These are phyloP conservation scores for Penaeus indicus DNA, from an alignment of 1,140 invertebrate genomes.

Conservation along the genomic window DNA sequence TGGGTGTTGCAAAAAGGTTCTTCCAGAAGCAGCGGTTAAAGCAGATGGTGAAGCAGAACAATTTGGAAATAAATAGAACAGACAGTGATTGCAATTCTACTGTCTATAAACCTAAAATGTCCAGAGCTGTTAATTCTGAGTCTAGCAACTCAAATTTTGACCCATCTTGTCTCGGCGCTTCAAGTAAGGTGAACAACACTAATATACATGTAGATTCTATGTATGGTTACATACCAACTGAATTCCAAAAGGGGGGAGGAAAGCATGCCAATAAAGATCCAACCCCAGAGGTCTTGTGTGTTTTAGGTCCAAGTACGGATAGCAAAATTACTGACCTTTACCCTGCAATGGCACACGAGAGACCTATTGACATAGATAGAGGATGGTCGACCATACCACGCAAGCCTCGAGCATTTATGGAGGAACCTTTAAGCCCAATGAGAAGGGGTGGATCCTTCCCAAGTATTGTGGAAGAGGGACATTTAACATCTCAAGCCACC, in stretches of 20 bases:
- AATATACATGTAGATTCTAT: slow-evolving; percentile 80
- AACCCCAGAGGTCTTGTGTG: slow-evolving; percentile 64
- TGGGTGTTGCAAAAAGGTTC: slow-evolving; percentile 90
- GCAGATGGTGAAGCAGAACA: slow-evolving; percentile 79
- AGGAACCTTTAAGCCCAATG: slow-evolving; percentile 49
- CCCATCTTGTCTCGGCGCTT: slow-evolving; percentile 60
- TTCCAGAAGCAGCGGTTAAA: slow-evolving; percentile 88
- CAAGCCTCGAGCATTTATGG: slow-evolving; percentile 47
- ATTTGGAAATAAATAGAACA: slow-evolving; percentile 78
- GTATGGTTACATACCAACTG: slow-evolving; percentile 46
- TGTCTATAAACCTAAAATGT: slow-evolving; percentile 73
- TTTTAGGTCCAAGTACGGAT: slow-evolving; percentile 55
- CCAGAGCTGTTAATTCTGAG: slow-evolving; percentile 78
- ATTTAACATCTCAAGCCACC: slow-evolving; percentile 32
- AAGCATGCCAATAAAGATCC: slow-evolving; percentile 64
- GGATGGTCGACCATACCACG: slow-evolving; percentile 49
- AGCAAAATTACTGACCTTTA: slow-evolving; percentile 33
- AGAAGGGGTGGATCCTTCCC: slow-evolving; percentile 56
- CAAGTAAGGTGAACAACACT: slow-evolving; percentile 81
- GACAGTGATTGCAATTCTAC: slow-evolving; percentile 74
- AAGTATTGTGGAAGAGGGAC: slow-evolving; percentile 47
- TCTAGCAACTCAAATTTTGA: slow-evolving; percentile 72
- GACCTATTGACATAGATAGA: slow-evolving; percentile 28
- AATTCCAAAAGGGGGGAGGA: slow-evolving; percentile 40
- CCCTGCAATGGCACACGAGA: neutral